Evolutionary conservation across 2,113 vertebrate species (phyloP), one percentile per base, ranked within the genome.

Genomic region (Pterocles gutturalis): DNA sequence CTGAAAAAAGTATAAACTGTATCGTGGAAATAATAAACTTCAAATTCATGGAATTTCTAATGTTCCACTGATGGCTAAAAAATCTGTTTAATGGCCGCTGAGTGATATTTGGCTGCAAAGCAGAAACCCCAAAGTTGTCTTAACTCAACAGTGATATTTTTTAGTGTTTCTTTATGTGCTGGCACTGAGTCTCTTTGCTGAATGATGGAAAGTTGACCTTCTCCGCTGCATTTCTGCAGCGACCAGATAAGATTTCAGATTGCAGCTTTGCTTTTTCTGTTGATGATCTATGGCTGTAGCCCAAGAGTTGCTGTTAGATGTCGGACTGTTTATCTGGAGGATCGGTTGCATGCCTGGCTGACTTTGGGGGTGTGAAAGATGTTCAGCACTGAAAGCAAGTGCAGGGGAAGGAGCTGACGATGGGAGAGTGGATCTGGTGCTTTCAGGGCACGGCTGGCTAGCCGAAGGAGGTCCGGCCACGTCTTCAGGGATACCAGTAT

Each of bases 11-110:
- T 96, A 97, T 97, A 96, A 96, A 96, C 96, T 87, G 87, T 92
- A 96, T 95, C 67, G 57, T 97, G 96, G 96, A 97, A 97, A 96
- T 97, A 97, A 97, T 97, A 97, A 97, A 96, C 96, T 95, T 97
- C 85, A 96, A 95, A 97, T 97, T 97, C 97, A 94, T 96, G 91
- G 97, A 97, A 97, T 96, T 96, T 97, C 96, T 97, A 97, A 96
- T 97, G 97, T 97, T 96, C 89, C 95, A 95, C 93, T 97, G 96
- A 97, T 97, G 96, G 92, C 94, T 96, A 92, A 97, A 97, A 97
- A 96, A 97, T 96, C 96, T 96, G 96, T 96, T 96, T 96, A 96
- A 97, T 92, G 93, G 93, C 78, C 51, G 87, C 91, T 94, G 95
- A 97, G 93, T 96, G 97, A 97, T 96, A 96, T 34, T 97, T 97